phyloP scores from a whole-genome alignment of 2,888 invertebrate species.

The Caenorhabditis sp. region DNA sequence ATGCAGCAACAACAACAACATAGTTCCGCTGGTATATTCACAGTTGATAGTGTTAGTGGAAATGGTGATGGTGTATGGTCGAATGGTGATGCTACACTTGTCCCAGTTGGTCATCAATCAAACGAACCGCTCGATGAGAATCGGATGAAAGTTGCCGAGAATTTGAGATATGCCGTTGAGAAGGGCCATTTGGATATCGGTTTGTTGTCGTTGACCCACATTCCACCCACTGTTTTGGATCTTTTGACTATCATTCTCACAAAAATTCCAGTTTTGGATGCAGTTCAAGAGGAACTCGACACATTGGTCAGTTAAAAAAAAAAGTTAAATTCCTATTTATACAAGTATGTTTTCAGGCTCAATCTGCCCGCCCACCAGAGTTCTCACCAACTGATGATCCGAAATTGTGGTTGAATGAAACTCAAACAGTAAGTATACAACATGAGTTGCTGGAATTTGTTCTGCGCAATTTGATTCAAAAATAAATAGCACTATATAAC shows the following conservation, averaged over 20 bases:
- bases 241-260: conserved; percentile 33
- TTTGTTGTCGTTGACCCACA: conserved; percentile 33
- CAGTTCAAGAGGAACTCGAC: conserved; percentile 24
- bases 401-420: conserved; percentile 30
- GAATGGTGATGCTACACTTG: neutral
- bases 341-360: neutral
- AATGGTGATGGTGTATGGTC: conserved; percentile 8
- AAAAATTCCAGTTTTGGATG: conserved; percentile 37
- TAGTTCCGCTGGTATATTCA: neutral
- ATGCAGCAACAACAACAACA: conserved; percentile 31
- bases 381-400: conserved; percentile 12
- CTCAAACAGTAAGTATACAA: conserved; percentile 19
- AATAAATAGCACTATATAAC: neutral
- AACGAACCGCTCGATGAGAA: conserved; percentile 14
- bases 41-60: neutral
- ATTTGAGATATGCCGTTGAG: conserved; percentile 35
- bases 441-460: no score
- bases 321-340: conserved; percentile 1
- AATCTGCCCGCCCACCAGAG: conserved; percentile 18
- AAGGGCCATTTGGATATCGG: conserved; percentile 36
- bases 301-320: conserved; percentile 11
- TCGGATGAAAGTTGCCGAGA: conserved; percentile 30
- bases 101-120: neutral
- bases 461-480: neutral
- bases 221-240: conserved; percentile 37